Conservation (phyloP, 2,113 vertebrate genomes). For the Vombatus ursinus region DNA sequence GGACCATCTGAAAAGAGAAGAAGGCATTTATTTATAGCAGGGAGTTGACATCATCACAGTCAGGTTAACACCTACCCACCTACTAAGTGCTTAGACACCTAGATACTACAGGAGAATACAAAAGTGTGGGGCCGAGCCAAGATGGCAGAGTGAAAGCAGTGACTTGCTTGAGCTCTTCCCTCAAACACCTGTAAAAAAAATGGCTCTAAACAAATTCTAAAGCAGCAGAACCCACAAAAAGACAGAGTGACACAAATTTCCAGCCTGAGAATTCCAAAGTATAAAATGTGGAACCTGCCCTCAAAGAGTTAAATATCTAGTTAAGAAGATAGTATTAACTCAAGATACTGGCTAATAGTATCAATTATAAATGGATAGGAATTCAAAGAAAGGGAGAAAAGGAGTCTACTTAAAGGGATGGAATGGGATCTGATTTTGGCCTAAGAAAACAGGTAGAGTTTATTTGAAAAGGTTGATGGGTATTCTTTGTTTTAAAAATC, state of each 20-base stretch:
- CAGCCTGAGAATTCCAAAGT: no score
- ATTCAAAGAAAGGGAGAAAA: not conserved
- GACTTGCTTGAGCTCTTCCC: no score
- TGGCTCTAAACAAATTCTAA: no score
- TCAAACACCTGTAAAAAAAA: no score
- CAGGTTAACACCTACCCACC: not conserved
- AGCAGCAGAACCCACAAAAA: no score
- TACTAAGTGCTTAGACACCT: not conserved
- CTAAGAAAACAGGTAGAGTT: not conserved
- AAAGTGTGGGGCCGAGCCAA: no score
- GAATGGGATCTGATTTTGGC: not conserved
- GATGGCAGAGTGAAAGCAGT: no score
- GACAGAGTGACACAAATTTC: no score
- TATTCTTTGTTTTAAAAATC: not conserved
- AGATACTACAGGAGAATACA: not conserved
- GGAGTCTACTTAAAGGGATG: not conserved
- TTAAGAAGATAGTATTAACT: not conserved
- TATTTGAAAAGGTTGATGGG: not conserved
- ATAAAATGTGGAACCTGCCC: no score
- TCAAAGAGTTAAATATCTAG: not conserved
- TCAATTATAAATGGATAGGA: not conserved
- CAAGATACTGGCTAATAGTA: not conserved
- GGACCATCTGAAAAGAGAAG: slow-evolving; percentile 88
- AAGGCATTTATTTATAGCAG: not conserved
- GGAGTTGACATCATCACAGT: not conserved